A percentile compares a stretch with the other conserved stretches of the same genome.
phyloP scores from a whole-genome alignment of 1,140 invertebrate species.

The Nasonia giraulti region DNA sequence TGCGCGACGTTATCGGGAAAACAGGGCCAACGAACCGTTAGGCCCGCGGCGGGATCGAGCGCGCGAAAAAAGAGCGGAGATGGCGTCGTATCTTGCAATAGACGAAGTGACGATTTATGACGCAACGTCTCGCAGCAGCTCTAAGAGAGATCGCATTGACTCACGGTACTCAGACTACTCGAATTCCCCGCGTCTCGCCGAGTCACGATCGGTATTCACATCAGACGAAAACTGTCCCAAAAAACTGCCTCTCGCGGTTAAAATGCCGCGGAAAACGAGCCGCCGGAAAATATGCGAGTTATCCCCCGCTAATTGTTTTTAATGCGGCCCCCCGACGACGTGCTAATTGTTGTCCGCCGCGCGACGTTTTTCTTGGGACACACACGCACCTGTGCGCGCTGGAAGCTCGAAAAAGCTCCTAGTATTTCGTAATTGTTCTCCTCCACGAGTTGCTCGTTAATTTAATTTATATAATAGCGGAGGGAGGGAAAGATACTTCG shows the following conservation, averaged over 20 bases:
- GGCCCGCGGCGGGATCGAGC: no score
- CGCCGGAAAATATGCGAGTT: constrained; percentile 40
- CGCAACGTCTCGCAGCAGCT: not conserved
- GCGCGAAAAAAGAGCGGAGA: no score
- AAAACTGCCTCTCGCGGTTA: not conserved
- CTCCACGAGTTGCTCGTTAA: constrained; percentile 6
- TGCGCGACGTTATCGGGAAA: not conserved
- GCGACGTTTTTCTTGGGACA: constrained; percentile 17
- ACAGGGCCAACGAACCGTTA: no score
- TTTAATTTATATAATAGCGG: constrained; percentile 40
- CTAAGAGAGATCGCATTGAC: not conserved
- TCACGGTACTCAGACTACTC: not conserved
- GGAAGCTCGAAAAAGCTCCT: constrained; percentile 30
- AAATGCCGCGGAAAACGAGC: not conserved
- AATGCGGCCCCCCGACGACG: constrained; percentile 39
- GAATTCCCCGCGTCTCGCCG: not conserved
- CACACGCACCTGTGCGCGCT: not conserved
- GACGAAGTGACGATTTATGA: not conserved
- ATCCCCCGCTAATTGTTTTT: constrained; percentile 48
- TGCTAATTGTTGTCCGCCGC: constrained; percentile 35
- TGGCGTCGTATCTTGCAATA: no score
- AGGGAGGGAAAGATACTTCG: not conserved
- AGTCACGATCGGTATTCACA: not conserved
- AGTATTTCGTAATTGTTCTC: constrained; percentile 33
- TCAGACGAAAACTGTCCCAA: not conserved